These are phyloP conservation scores for Nephrotoma flavescens DNA, from an alignment of 2,888 invertebrate species.

Conservation along the genomic window DNA sequence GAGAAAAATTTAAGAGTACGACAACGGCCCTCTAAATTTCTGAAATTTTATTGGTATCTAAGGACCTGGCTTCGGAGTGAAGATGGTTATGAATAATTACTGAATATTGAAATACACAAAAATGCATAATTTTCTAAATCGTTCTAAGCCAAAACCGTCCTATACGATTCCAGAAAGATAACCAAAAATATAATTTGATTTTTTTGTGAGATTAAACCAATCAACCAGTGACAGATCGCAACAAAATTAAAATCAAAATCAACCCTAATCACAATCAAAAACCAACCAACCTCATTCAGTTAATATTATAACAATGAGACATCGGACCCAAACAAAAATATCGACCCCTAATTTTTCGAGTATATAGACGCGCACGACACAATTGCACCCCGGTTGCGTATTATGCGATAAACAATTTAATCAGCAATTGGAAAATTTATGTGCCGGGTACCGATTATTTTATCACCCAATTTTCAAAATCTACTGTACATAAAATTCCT, in stretches of 20 bases:
- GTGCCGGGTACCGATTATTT: neutral
- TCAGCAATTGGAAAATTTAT: neutral
- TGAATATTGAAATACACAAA: too few relatives aligned
- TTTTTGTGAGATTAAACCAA: neutral
- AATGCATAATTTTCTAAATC: too few relatives aligned
- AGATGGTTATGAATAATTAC: too few relatives aligned
- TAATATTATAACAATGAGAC: neutral
- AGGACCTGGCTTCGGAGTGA: too few relatives aligned
- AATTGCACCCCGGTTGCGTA: neutral
- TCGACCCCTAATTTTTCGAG: neutral
- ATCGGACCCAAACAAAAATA: neutral
- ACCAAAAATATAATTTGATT: neutral
- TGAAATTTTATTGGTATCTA: too few relatives aligned
- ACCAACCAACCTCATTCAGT: neutral
- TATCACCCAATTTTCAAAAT: neutral
- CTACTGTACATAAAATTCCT: neutral
- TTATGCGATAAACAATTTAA: neutral
- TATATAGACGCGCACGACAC: neutral
- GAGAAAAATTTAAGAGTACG: too few relatives aligned
- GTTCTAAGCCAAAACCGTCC: too few relatives aligned
- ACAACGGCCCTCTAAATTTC: too few relatives aligned
- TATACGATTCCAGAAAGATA: too few relatives aligned
- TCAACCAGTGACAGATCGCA: neutral
- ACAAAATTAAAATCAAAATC: neutral
- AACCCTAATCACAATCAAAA: neutral